A percentile compares a stretch with the other conserved stretches of the same genome.
phyloP scores from a whole-genome alignment of 2,113 vertebrate species.

The Cyprinodon brontotheroides region DNA sequence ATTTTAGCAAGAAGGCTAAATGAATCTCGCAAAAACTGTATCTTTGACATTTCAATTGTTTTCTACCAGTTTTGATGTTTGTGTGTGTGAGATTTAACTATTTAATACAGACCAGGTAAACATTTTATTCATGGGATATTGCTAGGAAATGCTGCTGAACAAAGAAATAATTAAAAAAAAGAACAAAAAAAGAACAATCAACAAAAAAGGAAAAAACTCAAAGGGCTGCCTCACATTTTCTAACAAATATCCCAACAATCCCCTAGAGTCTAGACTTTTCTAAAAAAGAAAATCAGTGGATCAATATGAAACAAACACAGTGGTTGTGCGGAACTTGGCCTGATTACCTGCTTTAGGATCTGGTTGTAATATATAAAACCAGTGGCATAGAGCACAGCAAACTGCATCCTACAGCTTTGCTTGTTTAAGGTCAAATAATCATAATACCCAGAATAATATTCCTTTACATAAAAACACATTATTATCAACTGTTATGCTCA shows the following conservation, averaged over 20 bases:
- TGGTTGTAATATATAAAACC: neutral
- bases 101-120: neutral
- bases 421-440: neutral
- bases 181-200: no score
- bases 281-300: neutral
- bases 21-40: neutral
- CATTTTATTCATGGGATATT: neutral
- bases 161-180: neutral
- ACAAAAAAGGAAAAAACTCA: neutral
- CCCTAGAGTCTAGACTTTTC: neutral
- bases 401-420: neutral
- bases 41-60: neutral
- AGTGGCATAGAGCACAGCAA: neutral
- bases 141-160: neutral
- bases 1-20: neutral
- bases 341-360: no score
- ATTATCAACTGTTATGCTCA: no score
- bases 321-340: neutral
- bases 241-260: neutral
- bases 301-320: no score
- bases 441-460: neutral
- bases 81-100: no score
- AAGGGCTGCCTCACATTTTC: neutral
- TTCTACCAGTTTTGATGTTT: no score
- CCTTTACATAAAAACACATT: neutral